phyloP scores from a whole-genome alignment of 2,797 vertebrate genomes.

The Malurus leucopterus region DNA sequence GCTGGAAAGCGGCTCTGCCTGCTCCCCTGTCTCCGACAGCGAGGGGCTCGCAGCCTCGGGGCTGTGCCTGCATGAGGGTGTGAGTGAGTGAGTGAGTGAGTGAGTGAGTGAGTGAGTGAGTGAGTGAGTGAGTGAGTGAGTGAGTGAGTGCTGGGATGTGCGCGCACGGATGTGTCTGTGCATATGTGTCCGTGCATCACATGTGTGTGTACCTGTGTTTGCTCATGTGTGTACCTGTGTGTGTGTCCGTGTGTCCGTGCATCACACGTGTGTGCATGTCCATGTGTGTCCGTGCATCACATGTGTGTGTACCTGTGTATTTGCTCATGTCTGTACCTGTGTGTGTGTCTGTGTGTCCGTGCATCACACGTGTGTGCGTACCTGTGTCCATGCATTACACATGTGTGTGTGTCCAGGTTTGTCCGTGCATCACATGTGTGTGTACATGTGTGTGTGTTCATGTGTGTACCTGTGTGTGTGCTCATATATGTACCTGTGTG shows the following conservation, averaged over 20 bases:
- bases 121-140: neutral
- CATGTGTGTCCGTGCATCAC: no score
- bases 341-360: no score
- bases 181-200: rapidly evolving
- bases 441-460: no score
- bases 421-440: no score
- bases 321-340: rapidly evolving
- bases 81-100: neutral
- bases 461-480: no score
- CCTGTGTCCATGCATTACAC: no score
- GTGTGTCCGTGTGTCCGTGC: no score
- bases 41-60: neutral
- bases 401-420: no score
- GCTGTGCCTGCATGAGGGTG: neutral
- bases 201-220: neutral
- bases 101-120: neutral
- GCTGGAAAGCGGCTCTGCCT: neutral
- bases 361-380: no score
- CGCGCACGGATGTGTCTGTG: rapidly evolving
- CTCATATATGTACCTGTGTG: no score
- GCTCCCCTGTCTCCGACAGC: neutral
- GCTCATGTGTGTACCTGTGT: rapidly evolving
- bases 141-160: neutral
- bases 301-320: neutral
- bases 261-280: no score